Evolutionary conservation across 2,888 invertebrate species (phyloP), one percentile per base, ranked within the genome.

Genomic region (Andricus curvator): DNA sequence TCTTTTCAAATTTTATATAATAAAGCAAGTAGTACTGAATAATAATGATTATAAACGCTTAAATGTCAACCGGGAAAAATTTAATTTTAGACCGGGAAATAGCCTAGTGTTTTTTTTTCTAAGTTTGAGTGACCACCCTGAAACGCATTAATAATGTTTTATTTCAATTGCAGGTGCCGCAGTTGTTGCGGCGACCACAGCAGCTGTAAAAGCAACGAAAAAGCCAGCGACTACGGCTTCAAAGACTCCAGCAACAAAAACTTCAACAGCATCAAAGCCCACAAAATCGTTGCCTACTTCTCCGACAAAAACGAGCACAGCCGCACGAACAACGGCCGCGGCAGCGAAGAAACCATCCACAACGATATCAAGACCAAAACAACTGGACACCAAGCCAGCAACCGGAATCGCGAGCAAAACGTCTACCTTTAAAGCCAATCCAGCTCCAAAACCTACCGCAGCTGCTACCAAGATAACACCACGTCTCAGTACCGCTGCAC

Each of bases 191-290:
- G 89, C 84, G 17, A 88, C 90, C 15, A 86, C 87, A 20, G 84
- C 87, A 17, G 89, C 89, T 20, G 91, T 90, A 25, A 89, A 89
- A 20, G 89, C 90, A 25, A 88, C 89, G 9, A 74, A 74, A 33
- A 70, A 70, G 51, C 88, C 89, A 37, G 89, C 88, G 8, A 88
- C 90, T 4, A 90, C 91, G 15, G 90, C 89, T 29, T 86, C 88
- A 2, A 91, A 91, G 77, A 74, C 86, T 4, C 25, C 85, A 22
- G 81, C 78, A 25, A n/a, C 85, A n/a, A 89, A 81, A 62, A 62
- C 83, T 4, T 78, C 84, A 37, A 66, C 33, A 70, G 8, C 6
- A 48, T 17, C 77, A 79, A 84, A 84, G 13, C 82, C 77, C 80
- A 82, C 82, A 80, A 82, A 83, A 80, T 83, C 81, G 4, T 74